Percentiles rank a stretch among this genome's conserved stretches.
Evolutionary conservation across 1,140 invertebrate species (phyloP).

Genomic region (Temnothorax curvispinosus): DNA sequence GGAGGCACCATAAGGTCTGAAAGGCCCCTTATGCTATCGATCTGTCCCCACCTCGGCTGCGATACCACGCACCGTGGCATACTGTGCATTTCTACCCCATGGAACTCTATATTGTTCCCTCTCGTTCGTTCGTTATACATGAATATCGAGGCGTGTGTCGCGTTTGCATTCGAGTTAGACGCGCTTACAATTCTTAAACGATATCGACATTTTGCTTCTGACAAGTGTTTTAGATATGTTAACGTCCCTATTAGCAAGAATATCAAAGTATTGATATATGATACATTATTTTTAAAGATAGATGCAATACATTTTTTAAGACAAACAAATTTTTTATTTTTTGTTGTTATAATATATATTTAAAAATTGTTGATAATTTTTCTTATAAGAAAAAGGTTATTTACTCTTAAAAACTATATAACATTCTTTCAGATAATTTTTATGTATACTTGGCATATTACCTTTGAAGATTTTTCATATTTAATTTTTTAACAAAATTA

Average conservation of each 20-base stretch:
- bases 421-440: background rate
- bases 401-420: no score
- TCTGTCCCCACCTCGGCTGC: conserved; percentile 77
- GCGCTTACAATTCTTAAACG: conserved; percentile 1
- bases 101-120: conserved; percentile 76
- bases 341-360: no score
- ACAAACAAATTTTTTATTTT: background rate
- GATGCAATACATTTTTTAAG: background rate
- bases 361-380: background rate
- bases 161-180: background rate
- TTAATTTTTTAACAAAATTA: no score
- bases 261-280: background rate
- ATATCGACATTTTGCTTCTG: conserved; percentile 21
- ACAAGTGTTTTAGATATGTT: conserved; percentile 3
- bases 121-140: conserved; percentile 41
- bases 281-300: background rate
- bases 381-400: background rate
- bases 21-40: conserved; percentile 81
- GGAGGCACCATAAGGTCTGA: conserved; percentile 82
- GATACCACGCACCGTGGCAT: conserved; percentile 74
- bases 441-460: background rate
- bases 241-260: background rate
- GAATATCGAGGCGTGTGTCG: conserved; percentile 58
- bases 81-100: conserved; percentile 74
- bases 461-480: no score